Conservation (phyloP, 2,113 vertebrate genomes). For the Apteryx owenii region DNA sequence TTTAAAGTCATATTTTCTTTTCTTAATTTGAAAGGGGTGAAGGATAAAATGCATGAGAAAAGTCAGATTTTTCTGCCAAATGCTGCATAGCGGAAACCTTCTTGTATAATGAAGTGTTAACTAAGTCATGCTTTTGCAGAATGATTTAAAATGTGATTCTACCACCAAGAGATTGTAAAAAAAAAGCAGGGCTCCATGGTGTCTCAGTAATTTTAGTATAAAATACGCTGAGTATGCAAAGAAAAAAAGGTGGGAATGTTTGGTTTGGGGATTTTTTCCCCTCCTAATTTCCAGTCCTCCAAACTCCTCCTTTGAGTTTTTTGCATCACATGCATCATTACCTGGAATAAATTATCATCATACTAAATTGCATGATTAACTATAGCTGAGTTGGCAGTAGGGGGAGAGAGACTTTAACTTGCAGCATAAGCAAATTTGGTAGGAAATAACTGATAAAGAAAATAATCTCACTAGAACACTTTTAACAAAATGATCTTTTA, state of each 20-base stretch:
- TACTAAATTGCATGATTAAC: background rate
- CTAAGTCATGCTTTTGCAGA: conserved; percentile 45
- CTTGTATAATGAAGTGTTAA: conserved; percentile 50
- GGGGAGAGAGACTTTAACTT: background rate
- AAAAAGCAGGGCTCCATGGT: background rate
- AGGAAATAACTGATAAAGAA: background rate
- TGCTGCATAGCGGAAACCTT: conserved; percentile 35
- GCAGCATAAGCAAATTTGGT: background rate
- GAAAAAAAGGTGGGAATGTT: conserved; percentile 23
- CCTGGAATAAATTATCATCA: conserved; percentile 41
- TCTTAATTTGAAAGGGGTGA: conserved; percentile 26
- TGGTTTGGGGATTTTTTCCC: background rate
- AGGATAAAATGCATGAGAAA: conserved; percentile 18
- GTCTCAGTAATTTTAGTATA: conserved; percentile 25
- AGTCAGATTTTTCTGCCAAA: conserved; percentile 25
- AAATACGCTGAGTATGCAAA: conserved; percentile 40
- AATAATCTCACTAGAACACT: background rate
- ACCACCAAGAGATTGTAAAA: background rate
- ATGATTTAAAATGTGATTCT: conserved; percentile 63
- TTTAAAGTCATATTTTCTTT: background rate
- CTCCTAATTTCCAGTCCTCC: conserved; percentile 5
- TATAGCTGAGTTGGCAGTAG: background rate
- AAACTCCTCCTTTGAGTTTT: background rate
- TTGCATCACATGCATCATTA: conserved; percentile 28
- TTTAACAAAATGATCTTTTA: background rate